Evolutionary conservation across 2,888 invertebrate species (phyloP), one percentile per base, ranked within the genome.

Genomic region (Spialia ferax): DNA sequence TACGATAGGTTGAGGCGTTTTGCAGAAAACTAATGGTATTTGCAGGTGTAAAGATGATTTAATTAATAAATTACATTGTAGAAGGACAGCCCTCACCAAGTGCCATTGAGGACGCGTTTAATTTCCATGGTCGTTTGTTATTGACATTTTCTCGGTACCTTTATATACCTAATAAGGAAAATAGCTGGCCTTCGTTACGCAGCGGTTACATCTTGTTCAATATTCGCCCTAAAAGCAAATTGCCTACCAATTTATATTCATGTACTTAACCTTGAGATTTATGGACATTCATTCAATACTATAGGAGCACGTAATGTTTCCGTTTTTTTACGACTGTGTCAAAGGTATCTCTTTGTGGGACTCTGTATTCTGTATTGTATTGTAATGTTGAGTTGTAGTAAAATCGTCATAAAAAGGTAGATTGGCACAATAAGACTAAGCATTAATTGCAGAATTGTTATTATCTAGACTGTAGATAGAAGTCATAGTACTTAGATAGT

Each of bases 161-260:
- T 42, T 15, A 23, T 63, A n/a, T n/a, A n/a, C n/a, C n/a, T n/a
- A n/a, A n/a, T n/a, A 56, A 48, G 22, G 15, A 64, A 64, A 32
- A 64, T 23, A 26, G 4, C n/a, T 18, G 56, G 42, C 63, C 56
- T 57, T 64, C 35, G 64, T 57, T 64, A 22, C 61, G 50, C 10
- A 10, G n/a, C 55, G 55, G 15, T 22, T 29, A 64, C 23, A 35
- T 26, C 55, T 48, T 32, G 45, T 63, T 64, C 50, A 64, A 75
- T 71, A 73, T 74, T 66, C 61, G 67, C 32, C 54, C 42, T 50
- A 59, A 63, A 65, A 54, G 72, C 69, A 73, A 76, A 72, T 73
- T 70, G 48, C 52, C 66, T 68, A 69, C 68, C 67, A 60, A 64
- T 65, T 66, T 66, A 57, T 66, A 66, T 66, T 66, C 60, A 45